phyloP scores from a whole-genome alignment of 2,113 vertebrate genomes.

The Phrynosoma platyrhinos region DNA sequence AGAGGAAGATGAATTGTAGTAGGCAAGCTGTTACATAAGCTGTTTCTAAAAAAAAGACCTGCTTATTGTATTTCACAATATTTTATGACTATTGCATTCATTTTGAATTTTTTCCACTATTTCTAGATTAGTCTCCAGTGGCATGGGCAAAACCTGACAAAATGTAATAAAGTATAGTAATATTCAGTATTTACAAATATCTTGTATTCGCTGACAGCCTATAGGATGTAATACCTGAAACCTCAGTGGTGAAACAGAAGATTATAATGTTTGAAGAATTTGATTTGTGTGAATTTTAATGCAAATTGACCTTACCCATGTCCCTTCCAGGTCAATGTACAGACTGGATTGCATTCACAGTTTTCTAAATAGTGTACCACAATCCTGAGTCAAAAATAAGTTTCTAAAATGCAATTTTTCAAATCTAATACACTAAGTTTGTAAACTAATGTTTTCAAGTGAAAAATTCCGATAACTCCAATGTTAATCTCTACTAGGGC shows the following conservation, averaged over 20 bases:
- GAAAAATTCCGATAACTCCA: too few relatives aligned
- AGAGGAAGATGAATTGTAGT: neutral
- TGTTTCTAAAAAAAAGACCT: neutral
- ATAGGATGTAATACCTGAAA: neutral
- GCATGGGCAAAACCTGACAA: neutral
- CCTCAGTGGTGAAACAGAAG: neutral
- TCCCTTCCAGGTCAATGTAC: too few relatives aligned
- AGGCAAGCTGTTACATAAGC: neutral
- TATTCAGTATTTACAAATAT: neutral
- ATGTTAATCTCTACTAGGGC: too few relatives aligned
- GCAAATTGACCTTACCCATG: too few relatives aligned
- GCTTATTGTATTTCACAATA: neutral
- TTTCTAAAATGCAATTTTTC: too few relatives aligned
- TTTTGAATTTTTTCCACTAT: neutral
- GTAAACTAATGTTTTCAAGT: too few relatives aligned
- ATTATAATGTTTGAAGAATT: too few relatives aligned
- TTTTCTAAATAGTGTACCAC: too few relatives aligned
- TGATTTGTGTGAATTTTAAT: too few relatives aligned
- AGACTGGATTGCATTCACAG: too few relatives aligned
- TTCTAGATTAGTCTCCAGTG: neutral
- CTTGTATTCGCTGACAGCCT: neutral
- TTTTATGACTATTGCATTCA: neutral
- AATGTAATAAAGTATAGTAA: neutral
- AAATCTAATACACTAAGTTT: too few relatives aligned
- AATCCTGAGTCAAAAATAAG: too few relatives aligned